These are phyloP conservation scores for Prolemur simus DNA, from an alignment of 2,113 vertebrate species.

Conservation along the genomic window DNA sequence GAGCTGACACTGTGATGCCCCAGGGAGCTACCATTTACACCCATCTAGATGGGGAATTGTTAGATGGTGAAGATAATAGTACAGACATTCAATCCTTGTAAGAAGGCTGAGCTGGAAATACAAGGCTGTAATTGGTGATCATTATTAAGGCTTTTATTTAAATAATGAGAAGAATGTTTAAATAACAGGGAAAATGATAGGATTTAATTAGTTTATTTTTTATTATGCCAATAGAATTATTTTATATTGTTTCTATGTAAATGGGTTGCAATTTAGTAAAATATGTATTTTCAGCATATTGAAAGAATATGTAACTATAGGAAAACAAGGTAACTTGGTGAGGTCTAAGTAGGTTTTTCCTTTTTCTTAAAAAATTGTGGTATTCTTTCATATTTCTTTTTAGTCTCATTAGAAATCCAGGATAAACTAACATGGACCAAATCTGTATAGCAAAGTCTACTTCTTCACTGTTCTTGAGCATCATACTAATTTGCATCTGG, in stretches of 20 bases:
- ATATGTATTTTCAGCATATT: neutral
- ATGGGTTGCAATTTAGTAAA: neutral
- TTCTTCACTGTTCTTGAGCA: neutral
- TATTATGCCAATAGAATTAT: neutral
- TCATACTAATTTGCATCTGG: neutral
- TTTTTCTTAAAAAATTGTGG: neutral
- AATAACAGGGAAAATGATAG: neutral
- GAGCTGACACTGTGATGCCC: neutral
- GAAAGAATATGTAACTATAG: neutral
- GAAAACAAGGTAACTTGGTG: neutral
- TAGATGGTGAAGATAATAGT: neutral
- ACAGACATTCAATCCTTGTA: neutral
- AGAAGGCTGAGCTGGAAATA: neutral
- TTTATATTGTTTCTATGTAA: constrained; percentile 13
- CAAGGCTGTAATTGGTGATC: neutral
- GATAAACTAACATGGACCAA: neutral
- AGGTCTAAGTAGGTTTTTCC: neutral
- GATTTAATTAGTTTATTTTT: constrained; percentile 1
- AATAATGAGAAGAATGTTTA: constrained; percentile 15
- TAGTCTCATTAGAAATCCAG: neutral
- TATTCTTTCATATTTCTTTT: neutral
- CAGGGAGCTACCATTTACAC: neutral
- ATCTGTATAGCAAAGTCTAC: neutral
- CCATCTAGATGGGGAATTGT: neutral
- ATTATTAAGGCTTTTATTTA: neutral